These are phyloP conservation scores for Buathra laborator DNA, from an alignment of 2,888 invertebrate genomes.

Conservation along the genomic window DNA sequence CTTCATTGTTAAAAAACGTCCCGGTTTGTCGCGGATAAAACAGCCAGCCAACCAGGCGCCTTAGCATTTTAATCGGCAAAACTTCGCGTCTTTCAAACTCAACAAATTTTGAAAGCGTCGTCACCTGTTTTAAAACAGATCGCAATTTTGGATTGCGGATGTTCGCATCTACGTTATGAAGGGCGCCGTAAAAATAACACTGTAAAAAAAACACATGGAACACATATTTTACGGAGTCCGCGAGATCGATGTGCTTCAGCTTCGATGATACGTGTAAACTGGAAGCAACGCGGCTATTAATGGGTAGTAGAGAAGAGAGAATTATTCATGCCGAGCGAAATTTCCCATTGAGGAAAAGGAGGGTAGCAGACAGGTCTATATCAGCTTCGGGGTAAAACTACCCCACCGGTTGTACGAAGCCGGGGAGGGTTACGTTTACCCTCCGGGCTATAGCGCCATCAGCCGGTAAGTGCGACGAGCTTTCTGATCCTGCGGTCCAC, in stretches of 20 bases:
- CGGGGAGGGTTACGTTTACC: constrained; percentile 53
- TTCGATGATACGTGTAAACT: not conserved
- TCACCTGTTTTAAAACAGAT: too few relatives aligned
- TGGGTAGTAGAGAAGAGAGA: not conserved
- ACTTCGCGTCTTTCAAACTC: too few relatives aligned
- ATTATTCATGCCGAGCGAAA: not conserved
- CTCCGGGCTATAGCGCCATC: constrained; percentile 58
- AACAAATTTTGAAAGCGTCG: too few relatives aligned
- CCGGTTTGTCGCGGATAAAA: too few relatives aligned
- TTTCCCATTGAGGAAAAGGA: constrained; percentile 25
- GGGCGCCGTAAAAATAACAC: not conserved
- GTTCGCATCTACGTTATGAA: not conserved
- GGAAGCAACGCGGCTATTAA: not conserved
- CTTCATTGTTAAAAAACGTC: too few relatives aligned
- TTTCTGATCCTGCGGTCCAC: constrained; percentile 11
- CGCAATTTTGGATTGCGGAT: too few relatives aligned
- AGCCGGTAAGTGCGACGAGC: constrained; percentile 63
- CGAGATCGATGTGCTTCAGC: not conserved
- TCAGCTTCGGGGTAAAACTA: constrained; percentile 50
- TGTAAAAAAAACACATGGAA: not conserved
- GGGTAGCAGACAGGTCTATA: constrained; percentile 24
- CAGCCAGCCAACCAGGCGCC: too few relatives aligned
- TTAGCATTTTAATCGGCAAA: too few relatives aligned
- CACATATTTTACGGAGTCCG: not conserved
- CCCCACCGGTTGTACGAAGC: constrained; percentile 31